A percentile compares a stretch with the other conserved stretches of the same genome.
phyloP scores from a whole-genome alignment of 2,888 invertebrate species.

The Drosophila cognata region DNA sequence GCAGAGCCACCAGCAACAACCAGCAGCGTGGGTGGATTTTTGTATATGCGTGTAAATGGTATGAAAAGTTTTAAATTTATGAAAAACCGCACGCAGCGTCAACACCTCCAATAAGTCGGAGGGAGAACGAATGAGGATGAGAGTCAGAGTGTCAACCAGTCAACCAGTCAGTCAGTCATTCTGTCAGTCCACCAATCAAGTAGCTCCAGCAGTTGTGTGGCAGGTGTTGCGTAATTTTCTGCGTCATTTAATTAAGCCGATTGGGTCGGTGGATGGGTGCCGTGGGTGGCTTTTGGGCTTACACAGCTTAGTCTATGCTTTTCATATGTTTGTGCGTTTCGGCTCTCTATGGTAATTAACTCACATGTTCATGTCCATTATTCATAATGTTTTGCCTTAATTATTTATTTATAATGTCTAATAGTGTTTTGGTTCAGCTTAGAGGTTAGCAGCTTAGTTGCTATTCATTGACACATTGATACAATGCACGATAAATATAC shows the following conservation, averaged over 20 bases:
- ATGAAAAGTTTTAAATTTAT: conserved; percentile 70
- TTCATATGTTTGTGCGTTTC: conserved; percentile 9
- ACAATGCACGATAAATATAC: conserved; percentile 56
- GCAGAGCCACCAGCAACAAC: background rate
- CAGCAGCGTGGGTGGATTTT: conserved; percentile 33
- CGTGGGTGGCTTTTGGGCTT: conserved; percentile 28
- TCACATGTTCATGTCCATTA: conserved; percentile 60
- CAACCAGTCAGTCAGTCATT: background rate
- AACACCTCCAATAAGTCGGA: conserved; percentile 34
- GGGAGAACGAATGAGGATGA: background rate
- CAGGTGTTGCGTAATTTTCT: conserved; percentile 81
- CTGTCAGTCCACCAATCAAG: conserved; percentile 23
- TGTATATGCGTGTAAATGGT: conserved; percentile 40
- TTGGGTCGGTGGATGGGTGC: conserved; percentile 46
- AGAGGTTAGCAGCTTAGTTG: conserved; percentile 58
- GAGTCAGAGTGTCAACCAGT: conserved; percentile 6
- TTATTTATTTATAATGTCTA: conserved; percentile 76
- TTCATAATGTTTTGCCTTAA: conserved; percentile 69
- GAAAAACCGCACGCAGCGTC: conserved; percentile 67
- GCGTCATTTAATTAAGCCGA: conserved; percentile 85
- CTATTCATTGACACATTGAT: conserved; percentile 71
- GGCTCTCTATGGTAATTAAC: conserved; percentile 56
- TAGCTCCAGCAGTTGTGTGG: conserved; percentile 16
- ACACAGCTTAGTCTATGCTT: conserved; percentile 39
- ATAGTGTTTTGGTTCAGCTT: conserved; percentile 66